Evolutionary conservation across 2,888 invertebrate species (phyloP), one percentile per base, ranked within the genome.

Genomic region (Ethmia dodecea): DNA sequence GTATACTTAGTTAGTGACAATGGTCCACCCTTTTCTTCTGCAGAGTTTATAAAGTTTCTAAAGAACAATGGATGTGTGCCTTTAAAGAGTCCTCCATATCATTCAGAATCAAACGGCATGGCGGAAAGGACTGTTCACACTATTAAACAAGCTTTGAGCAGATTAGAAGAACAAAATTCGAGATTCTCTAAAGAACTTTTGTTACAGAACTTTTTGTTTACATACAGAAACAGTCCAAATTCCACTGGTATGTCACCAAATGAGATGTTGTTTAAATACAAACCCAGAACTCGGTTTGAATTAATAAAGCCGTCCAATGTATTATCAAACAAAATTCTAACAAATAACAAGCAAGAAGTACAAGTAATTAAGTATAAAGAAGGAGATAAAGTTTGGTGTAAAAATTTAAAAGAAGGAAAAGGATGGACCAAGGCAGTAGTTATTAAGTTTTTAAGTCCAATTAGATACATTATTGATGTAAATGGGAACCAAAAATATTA

Each of bases 221-320:
- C 28, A 4, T 36, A 36, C 24, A 28, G 36, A 28, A 31, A 36
- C 22, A 28, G 8, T 18, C 27, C 36, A 24, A 29, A 33, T 24
- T 24, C 18, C 3, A 28, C 40, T 26, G 27, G 31, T 6, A 9
- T 30, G 13, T 30, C 33, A n/a, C 36, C 30, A 25, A 37, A 35
- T 28, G 28, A 28, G 26, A 10, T 25, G 5, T 25, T 13, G n/a
- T 28, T 13, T 13, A 13, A 13, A 28, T 13, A 13, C 12, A 13
- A 13, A 28, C 14, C 14, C 5, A 11, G 14, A 12, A 13, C 14
- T 13, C 5, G 10, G n/a, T 25, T 25, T 25, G 25, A 25, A 9
- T 25, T 25, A n/a, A 25, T 25, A n/a, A 25, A 25, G 10, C 25
- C 25, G 3, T 3, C 5, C n/a, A 25, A 25, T n/a, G 3, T 25